Evolutionary conservation across 2,888 invertebrate species (phyloP).

Genomic region (Napeogenes inachia): DNA sequence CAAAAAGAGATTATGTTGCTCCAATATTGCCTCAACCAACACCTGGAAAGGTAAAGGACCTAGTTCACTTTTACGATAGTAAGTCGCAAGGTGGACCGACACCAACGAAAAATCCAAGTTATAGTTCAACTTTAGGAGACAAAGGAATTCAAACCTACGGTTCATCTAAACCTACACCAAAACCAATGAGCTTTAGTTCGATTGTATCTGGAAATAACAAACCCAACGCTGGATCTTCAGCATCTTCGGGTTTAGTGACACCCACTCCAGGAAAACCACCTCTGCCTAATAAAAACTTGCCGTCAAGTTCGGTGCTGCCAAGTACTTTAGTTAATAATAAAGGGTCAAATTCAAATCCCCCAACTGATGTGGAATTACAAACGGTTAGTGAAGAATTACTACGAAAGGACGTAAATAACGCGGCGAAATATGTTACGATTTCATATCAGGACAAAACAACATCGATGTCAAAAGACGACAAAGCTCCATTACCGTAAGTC

Average conservation of each 20-base stretch:
- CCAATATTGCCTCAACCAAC: conserved; percentile 41
- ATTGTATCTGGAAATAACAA: conserved; percentile 51
- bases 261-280: conserved; percentile 35
- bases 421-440: conserved; percentile 81
- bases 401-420: conserved; percentile 85
- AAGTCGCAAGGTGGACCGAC: conserved; percentile 43
- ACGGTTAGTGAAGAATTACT: conserved; percentile 84
- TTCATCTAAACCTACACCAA: conserved; percentile 35
- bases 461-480: conserved; percentile 81
- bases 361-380: conserved; percentile 80
- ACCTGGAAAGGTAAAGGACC: conserved; percentile 60
- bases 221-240: conserved; percentile 32
- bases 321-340: conserved; percentile 65
- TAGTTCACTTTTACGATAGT: conserved; percentile 60
- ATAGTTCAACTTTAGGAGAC: conserved; percentile 55
- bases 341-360: conserved; percentile 39
- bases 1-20: conserved; percentile 50
- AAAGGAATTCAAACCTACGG: conserved; percentile 25
- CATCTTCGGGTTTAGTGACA: conserved; percentile 31
- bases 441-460: conserved; percentile 87
- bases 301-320: conserved; percentile 51
- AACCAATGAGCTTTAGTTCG: conserved; percentile 57
- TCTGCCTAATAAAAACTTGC: conserved; percentile 28
- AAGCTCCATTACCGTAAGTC: conserved; percentile 86
- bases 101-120: conserved; percentile 47